A percentile compares a stretch with the other conserved stretches of the same genome.
Evolutionary conservation across 2,797 vertebrate genomes (phyloP).

Genomic region (Leptoclinus maculatus): DNA sequence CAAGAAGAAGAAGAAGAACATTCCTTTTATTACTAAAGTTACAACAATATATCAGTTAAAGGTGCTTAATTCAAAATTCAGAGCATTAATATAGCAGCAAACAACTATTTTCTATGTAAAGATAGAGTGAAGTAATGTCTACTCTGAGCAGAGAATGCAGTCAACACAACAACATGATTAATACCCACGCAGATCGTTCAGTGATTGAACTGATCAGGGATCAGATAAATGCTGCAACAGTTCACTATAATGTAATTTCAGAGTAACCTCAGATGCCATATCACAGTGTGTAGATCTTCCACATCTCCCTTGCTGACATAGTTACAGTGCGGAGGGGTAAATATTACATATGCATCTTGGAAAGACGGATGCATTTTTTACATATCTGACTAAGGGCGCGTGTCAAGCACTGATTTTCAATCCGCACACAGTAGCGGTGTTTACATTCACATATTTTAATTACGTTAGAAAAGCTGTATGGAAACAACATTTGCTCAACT

Average conservation of each 20-base stretch:
- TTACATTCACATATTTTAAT: too few relatives aligned
- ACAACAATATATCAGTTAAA: neutral
- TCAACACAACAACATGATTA: neutral
- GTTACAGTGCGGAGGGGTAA: neutral
- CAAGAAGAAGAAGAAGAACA: neutral
- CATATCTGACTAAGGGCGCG: neutral
- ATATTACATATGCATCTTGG: neutral
- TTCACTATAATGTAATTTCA: neutral
- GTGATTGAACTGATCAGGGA: conserved; percentile 10
- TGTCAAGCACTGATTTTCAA: neutral
- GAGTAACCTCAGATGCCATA: neutral
- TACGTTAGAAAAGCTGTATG: too few relatives aligned
- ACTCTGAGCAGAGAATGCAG: neutral
- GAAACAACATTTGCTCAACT: neutral
- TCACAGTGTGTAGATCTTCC: neutral
- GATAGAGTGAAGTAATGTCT: too few relatives aligned
- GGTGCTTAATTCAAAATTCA: neutral
- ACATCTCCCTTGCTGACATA: neutral
- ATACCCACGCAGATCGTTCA: neutral
- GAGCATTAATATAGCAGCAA: neutral
- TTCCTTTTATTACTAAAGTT: too few relatives aligned
- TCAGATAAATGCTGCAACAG: neutral
- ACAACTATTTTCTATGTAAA: neutral
- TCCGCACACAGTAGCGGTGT: too few relatives aligned
- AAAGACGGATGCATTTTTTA: neutral